Evolutionary conservation across 2,797 vertebrate genomes (phyloP).

Genomic region (Trichosurus vulpecula): DNA sequence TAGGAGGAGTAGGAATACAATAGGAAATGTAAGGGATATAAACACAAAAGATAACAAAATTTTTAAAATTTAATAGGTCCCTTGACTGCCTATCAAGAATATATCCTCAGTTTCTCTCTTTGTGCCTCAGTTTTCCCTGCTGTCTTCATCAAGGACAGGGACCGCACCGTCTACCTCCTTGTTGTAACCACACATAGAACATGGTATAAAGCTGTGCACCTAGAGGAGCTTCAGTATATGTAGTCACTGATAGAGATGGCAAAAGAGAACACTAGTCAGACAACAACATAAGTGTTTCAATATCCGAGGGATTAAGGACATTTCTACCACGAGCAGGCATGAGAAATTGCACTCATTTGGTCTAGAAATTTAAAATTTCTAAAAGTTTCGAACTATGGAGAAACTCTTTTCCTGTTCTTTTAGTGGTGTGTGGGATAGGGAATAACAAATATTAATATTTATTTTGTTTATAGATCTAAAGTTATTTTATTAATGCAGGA

Average conservation of each 20-base stretch:
- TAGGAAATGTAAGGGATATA: not conserved
- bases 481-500: constrained; percentile 66
- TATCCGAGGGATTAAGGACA: not conserved
- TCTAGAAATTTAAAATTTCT: not conserved
- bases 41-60: not conserved
- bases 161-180: not conserved
- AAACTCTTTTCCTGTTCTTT: not conserved
- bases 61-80: not conserved
- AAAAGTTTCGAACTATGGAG: constrained; percentile 18
- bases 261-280: not conserved
- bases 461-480: constrained; percentile 74
- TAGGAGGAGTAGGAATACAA: not conserved
- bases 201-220: not conserved
- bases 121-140: not conserved
- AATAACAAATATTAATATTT: constrained; percentile 40
- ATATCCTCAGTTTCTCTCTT: not conserved
- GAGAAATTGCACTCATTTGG: not conserved
- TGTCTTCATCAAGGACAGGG: not conserved
- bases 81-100: not conserved
- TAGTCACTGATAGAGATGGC: not conserved
- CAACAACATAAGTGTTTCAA: not conserved
- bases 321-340: not conserved
- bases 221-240: not conserved
- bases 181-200: not conserved
- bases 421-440: not conserved